These are phyloP conservation scores for Orthosia incerta DNA, from an alignment of 2,888 invertebrate species.

Conservation along the genomic window DNA sequence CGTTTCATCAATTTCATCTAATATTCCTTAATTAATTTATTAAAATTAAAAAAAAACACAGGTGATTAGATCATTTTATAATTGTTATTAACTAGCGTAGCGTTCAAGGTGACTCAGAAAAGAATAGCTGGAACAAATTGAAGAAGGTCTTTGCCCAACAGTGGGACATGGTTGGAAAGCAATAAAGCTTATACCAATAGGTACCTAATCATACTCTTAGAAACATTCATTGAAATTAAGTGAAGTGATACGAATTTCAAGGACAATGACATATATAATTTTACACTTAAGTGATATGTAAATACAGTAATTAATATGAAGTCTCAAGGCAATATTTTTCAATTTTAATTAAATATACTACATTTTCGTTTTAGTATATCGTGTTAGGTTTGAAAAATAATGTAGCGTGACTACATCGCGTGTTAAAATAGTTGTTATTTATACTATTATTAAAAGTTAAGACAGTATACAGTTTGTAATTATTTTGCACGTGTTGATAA, in stretches of 20 bases:
- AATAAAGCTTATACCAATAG: no score
- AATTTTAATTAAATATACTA: constrained; percentile 46
- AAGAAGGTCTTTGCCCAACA: no score
- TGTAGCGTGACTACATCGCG: constrained; percentile 58
- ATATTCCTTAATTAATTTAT: background rate
- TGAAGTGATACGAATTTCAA: background rate
- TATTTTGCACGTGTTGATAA: constrained; percentile 15
- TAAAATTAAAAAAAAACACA: background rate
- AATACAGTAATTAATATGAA: constrained; percentile 9
- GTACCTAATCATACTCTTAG: background rate
- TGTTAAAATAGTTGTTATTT: constrained; percentile 32
- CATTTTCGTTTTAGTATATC: constrained; percentile 5
- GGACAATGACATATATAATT: background rate
- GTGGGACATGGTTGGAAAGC: no score
- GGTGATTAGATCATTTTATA: background rate
- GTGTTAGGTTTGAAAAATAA: constrained; percentile 21
- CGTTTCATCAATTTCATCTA: background rate
- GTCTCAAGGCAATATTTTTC: constrained; percentile 33
- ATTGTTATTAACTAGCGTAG: background rate
- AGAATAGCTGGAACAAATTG: background rate
- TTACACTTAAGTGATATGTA: background rate
- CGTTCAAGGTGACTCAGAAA: background rate
- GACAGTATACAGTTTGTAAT: constrained; percentile 3
- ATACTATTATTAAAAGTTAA: constrained; percentile 28
- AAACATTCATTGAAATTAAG: background rate